These are phyloP conservation scores for Acyrthosiphon pisum DNA, from an alignment of 1,140 invertebrate genomes.

Conservation along the genomic window DNA sequence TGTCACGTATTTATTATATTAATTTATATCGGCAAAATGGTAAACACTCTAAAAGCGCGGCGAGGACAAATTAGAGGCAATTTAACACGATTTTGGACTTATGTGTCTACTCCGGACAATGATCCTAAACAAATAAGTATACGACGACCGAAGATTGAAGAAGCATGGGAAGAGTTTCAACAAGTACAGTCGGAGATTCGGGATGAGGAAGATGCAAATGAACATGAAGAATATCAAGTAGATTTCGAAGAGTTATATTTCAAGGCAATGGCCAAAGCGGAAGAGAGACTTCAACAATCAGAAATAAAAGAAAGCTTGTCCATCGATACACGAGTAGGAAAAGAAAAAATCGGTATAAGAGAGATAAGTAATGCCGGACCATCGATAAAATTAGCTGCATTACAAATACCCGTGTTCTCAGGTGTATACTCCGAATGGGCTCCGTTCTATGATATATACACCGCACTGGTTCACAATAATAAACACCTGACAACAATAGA, in stretches of 20 bases:
- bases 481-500: too few relatives aligned
- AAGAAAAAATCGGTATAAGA: not conserved
- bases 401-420: not conserved
- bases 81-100: not conserved
- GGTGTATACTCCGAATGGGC: not conserved
- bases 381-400: not conserved
- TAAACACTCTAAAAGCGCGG: not conserved
- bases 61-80: not conserved
- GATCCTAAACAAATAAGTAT: not conserved
- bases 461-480: too few relatives aligned
- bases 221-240: not conserved
- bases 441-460: too few relatives aligned
- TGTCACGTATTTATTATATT: not conserved
- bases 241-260: slow-evolving; percentile 31
- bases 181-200: not conserved
- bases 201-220: not conserved
- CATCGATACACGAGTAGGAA: not conserved
- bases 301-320: not conserved
- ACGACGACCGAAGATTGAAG: not conserved
- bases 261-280: not conserved
- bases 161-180: not conserved
- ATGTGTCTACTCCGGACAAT: not conserved
- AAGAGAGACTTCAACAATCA: not conserved
- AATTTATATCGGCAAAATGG: not conserved
- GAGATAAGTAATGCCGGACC: not conserved